Conservation (phyloP, 1,140 invertebrate species). For the Glossosoma conforme region DNA sequence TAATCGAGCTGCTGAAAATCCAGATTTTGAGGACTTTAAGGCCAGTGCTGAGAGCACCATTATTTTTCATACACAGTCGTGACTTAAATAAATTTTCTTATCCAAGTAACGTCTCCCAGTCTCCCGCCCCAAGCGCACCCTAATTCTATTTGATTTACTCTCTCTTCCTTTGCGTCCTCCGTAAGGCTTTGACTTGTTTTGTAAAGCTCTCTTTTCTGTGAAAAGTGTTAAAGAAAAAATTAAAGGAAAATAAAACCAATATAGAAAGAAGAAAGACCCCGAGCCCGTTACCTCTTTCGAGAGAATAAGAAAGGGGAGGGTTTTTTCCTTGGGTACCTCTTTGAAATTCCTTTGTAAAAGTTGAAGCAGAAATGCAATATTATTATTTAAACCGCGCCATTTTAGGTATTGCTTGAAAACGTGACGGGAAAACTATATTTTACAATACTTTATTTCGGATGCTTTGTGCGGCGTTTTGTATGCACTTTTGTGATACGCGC, state of each 20-base stretch:
- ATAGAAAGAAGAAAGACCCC: conserved; percentile 2
- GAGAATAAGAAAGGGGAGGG: conserved; percentile 1
- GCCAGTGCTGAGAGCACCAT: too few species aligned
- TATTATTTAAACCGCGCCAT: conserved; percentile 29
- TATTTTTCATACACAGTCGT: too few species aligned
- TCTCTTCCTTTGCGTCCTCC: conserved; percentile 9
- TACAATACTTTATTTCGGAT: too few species aligned
- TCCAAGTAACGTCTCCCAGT: too few species aligned
- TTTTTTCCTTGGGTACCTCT: too few species aligned
- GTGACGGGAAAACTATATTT: conserved; percentile 23
- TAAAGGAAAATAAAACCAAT: conserved; percentile 27
- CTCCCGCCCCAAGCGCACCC: conserved; percentile 2
- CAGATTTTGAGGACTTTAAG: too few species aligned
- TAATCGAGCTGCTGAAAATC: too few species aligned
- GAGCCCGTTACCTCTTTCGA: conserved; percentile 9
- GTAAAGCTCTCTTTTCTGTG: conserved; percentile 4
- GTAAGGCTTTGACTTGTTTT: conserved; percentile 29
- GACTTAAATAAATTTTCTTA: too few species aligned
- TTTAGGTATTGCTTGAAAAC: conserved; percentile 15
- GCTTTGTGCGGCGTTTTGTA: too few species aligned
- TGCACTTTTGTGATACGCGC: too few species aligned
- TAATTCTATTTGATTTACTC: conserved; percentile 27
- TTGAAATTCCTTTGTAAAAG: conserved; percentile 20
- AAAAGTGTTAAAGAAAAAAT: conserved; percentile 25
- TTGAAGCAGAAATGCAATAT: conserved; percentile 26